phyloP scores from a whole-genome alignment of 2,888 invertebrate species.

The Oscheius sp. region DNA sequence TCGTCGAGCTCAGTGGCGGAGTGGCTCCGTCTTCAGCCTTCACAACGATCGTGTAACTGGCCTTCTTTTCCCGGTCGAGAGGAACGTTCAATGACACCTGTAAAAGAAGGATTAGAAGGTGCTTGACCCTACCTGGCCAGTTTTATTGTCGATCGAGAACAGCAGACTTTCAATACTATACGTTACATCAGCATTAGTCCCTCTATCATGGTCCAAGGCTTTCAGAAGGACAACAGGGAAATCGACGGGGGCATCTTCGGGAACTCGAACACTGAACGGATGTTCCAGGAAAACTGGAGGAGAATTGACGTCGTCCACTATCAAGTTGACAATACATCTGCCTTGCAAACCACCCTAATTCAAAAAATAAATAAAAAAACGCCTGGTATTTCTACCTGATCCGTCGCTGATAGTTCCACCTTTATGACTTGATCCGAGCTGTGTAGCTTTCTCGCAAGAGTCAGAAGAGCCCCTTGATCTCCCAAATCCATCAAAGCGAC shows the following conservation, averaged over 20 bases:
- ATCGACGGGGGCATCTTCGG: slow-evolving; percentile 90
- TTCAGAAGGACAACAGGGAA: slow-evolving; percentile 82
- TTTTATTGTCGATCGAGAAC: slow-evolving; percentile 89
- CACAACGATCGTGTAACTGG: slow-evolving; percentile 86
- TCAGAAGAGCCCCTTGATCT: slow-evolving; percentile 60
- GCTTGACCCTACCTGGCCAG: slow-evolving; percentile 81
- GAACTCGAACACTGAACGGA: slow-evolving; percentile 71
- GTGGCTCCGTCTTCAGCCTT: slow-evolving; percentile 91
- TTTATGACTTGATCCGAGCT: slow-evolving; percentile 54
- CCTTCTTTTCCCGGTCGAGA: slow-evolving; percentile 84
- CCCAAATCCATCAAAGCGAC: slow-evolving; percentile 65
- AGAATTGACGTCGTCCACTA: slow-evolving; percentile 73
- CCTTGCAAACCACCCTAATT: slow-evolving; percentile 45
- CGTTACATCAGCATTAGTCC: slow-evolving; percentile 82
- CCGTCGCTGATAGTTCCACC: slow-evolving; percentile 63
- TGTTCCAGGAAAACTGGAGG: slow-evolving; percentile 62
- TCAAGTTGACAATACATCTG: slow-evolving; percentile 46
- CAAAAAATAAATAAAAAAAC: background rate
- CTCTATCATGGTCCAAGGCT: slow-evolving; percentile 90
- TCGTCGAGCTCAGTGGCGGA: slow-evolving; percentile 88
- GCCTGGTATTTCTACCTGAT: slow-evolving; percentile 57
- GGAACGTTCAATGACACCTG: slow-evolving; percentile 26
- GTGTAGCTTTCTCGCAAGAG: slow-evolving; percentile 54
- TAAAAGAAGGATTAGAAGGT: slow-evolving; percentile 10
- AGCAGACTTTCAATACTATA: slow-evolving; percentile 73